phyloP scores from a whole-genome alignment of 2,797 vertebrate species.

The Acrossocheilus wenchowensis region DNA sequence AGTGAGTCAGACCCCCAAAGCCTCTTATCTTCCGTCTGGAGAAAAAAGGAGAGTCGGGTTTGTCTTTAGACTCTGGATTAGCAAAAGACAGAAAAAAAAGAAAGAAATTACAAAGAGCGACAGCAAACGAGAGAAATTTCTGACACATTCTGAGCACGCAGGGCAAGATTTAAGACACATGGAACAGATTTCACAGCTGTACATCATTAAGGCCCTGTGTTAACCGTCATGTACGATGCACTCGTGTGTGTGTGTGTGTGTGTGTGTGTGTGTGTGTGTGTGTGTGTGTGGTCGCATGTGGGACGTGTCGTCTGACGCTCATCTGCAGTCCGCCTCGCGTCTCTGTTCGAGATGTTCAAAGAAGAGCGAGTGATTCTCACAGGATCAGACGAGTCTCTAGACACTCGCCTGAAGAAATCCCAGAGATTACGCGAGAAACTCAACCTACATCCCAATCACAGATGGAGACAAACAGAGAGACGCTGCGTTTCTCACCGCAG shows the following conservation, averaged over 20 bases:
- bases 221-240: background rate
- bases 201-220: background rate
- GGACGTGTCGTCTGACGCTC: conserved; percentile 8
- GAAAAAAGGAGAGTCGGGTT: conserved; percentile 20
- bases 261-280: background rate
- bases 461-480: conserved; percentile 34
- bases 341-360: conserved; percentile 19
- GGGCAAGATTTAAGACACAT: background rate
- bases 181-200: background rate
- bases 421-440: conserved; percentile 49
- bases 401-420: conserved; percentile 42
- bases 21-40: background rate
- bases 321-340: background rate
- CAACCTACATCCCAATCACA: conserved; percentile 49
- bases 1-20: conserved; percentile 24
- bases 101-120: background rate
- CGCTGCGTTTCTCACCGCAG: background rate
- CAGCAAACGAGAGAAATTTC: background rate
- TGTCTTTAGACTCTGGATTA: conserved; percentile 30
- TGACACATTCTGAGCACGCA: background rate
- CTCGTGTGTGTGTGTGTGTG: background rate
- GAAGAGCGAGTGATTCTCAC: conserved; percentile 8
- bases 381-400: conserved; percentile 26
- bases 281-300: background rate
- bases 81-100: background rate